These are phyloP conservation scores for Stramonita haemastoma DNA, from an alignment of 2,888 invertebrate genomes.

Conservation along the genomic window DNA sequence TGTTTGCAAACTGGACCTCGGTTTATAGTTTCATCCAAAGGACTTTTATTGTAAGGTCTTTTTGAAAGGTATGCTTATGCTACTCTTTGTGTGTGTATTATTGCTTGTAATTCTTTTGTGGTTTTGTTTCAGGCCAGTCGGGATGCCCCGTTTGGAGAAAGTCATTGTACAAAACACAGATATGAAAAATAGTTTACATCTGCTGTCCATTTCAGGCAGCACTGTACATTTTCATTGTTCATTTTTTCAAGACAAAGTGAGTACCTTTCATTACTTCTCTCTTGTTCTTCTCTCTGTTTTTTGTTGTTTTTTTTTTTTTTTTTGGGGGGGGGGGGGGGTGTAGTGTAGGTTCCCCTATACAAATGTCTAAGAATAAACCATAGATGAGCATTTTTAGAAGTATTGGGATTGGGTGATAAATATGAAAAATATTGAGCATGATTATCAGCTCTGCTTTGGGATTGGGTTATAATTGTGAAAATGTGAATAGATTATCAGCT, in stretches of 20 bases:
- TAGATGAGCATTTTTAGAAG: too few species aligned
- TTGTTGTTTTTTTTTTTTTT: neutral
- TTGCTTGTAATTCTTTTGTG: constrained; percentile 12
- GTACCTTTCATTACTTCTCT: constrained; percentile 30
- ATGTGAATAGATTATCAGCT: too few species aligned
- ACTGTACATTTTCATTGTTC: constrained; percentile 97
- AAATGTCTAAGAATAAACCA: too few species aligned
- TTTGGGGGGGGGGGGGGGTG: neutral
- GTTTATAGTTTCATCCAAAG: too few species aligned
- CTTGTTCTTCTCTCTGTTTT: neutral
- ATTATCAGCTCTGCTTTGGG: too few species aligned
- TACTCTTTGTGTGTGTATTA: too few species aligned
- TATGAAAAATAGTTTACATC: constrained; percentile 90
- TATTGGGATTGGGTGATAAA: too few species aligned
- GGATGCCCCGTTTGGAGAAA: constrained; percentile 89
- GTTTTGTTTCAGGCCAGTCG: constrained; percentile 85
- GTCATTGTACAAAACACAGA: constrained; percentile 93
- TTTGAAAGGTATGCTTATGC: too few species aligned
- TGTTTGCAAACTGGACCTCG: too few species aligned
- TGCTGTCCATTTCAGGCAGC: constrained; percentile 95
- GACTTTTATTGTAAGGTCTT: too few species aligned
- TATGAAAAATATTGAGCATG: too few species aligned
- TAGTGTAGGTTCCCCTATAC: neutral
- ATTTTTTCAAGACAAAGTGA: constrained; percentile 96
- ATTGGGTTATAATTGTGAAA: too few species aligned